phyloP scores from a whole-genome alignment of 2,113 vertebrate species.

The Prionailurus bengalensis region DNA sequence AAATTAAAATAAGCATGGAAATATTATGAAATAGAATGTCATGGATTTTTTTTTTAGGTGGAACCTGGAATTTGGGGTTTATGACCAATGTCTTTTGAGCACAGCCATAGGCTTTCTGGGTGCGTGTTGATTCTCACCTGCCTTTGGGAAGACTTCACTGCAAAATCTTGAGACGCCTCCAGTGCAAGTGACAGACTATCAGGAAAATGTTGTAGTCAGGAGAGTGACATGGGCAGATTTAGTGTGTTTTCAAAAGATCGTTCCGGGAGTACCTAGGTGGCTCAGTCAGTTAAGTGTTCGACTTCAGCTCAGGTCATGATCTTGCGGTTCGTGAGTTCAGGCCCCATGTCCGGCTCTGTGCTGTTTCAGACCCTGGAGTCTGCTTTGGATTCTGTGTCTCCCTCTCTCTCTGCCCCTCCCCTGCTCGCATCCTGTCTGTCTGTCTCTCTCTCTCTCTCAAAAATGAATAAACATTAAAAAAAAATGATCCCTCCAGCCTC shows the following conservation, averaged over 20 bases:
- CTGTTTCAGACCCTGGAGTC: no score
- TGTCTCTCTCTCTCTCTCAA: no score
- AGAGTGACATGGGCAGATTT: background rate
- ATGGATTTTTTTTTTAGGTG: background rate
- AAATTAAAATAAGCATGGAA: background rate
- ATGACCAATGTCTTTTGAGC: background rate
- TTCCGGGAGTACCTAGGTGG: background rate
- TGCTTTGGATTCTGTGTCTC: no score
- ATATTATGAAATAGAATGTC: background rate
- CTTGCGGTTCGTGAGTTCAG: no score
- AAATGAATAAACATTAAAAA: no score
- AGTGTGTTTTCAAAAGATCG: constrained; percentile 27
- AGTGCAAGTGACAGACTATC: background rate
- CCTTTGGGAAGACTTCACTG: background rate
- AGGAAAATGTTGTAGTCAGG: background rate
- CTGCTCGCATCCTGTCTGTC: no score
- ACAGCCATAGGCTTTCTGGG: background rate
- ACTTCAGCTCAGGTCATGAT: no score
- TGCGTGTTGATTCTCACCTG: background rate
- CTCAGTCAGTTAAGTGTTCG: no score
- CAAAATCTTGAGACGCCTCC: background rate
- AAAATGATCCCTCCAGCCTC: background rate
- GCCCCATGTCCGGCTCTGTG: no score
- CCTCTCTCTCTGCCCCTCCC: no score
- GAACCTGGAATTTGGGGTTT: background rate